Evolutionary conservation across 2,888 invertebrate species (phyloP).

Genomic region (Phorcus lineatus): DNA sequence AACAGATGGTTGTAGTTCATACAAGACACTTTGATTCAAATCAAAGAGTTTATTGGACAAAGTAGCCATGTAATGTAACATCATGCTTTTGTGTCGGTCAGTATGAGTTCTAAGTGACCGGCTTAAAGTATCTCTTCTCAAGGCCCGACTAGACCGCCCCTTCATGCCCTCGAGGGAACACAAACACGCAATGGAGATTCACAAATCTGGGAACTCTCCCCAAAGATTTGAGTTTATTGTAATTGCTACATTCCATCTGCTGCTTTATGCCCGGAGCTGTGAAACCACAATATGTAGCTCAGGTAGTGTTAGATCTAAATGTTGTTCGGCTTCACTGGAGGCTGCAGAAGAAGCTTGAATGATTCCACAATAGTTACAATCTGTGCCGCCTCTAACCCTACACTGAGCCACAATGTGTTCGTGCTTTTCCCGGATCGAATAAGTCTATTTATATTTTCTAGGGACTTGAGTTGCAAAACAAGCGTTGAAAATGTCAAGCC

Average conservation of each 20-base stretch:
- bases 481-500: constrained; percentile 2
- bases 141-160: neutral
- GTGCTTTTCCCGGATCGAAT: too few relatives aligned
- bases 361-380: too few relatives aligned
- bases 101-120: neutral
- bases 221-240: neutral
- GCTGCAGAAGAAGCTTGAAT: too few relatives aligned
- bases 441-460: neutral
- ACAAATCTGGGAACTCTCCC: neutral
- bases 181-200: neutral
- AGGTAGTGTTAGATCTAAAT: too few relatives aligned
- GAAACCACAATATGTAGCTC: too few relatives aligned
- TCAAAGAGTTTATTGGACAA: neutral
- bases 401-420: too few relatives aligned
- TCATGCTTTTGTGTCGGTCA: neutral
- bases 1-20: neutral
- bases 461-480: neutral
- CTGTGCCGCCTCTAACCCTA: too few relatives aligned
- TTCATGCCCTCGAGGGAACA: neutral
- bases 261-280: neutral
- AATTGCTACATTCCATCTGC: neutral
- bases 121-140: neutral
- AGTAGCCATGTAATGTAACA: neutral
- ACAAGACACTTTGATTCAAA: neutral
- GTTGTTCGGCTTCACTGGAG: too few relatives aligned